A percentile compares a stretch with the other conserved stretches of the same genome.
Conservation (phyloP, 2,888 invertebrate genomes). For the Caprella mutica region DNA sequence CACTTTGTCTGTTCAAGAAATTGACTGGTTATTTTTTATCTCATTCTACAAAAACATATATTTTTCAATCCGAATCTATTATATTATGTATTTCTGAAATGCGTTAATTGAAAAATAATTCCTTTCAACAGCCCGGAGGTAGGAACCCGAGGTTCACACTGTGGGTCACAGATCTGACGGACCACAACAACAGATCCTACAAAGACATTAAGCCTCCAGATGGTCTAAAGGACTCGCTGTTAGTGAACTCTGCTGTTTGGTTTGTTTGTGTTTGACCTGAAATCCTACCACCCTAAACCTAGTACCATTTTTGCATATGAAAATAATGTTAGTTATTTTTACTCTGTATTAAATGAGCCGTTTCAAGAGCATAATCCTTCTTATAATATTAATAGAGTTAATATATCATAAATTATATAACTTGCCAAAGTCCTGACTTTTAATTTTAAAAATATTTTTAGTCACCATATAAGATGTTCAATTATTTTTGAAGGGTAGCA, state of each 20-base stretch:
- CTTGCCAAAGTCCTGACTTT: too few relatives aligned
- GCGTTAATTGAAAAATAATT: neutral
- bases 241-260: slow-evolving; percentile 32
- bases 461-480: too few relatives aligned
- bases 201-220: slow-evolving; percentile 31
- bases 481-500: too few relatives aligned
- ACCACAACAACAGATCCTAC: slow-evolving; percentile 6
- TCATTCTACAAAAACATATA: neutral
- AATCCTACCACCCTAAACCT: too few relatives aligned
- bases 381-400: too few relatives aligned
- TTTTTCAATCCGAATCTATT: neutral
- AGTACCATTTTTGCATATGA: too few relatives aligned
- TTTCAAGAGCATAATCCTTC: too few relatives aligned
- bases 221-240: slow-evolving; percentile 31
- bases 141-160: slow-evolving; percentile 24
- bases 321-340: too few relatives aligned
- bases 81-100: neutral
- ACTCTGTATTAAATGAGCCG: too few relatives aligned
- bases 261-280: slow-evolving; percentile 32
- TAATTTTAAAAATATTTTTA: too few relatives aligned
- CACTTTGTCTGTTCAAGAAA: neutral
- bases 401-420: too few relatives aligned
- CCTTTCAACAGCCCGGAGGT: slow-evolving; percentile 22
- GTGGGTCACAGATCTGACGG: slow-evolving; percentile 29
- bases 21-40: neutral